Base-by-base conservation (phyloP, 2,113 vertebrate species). In the Crypturellus undulatus region DNA sequence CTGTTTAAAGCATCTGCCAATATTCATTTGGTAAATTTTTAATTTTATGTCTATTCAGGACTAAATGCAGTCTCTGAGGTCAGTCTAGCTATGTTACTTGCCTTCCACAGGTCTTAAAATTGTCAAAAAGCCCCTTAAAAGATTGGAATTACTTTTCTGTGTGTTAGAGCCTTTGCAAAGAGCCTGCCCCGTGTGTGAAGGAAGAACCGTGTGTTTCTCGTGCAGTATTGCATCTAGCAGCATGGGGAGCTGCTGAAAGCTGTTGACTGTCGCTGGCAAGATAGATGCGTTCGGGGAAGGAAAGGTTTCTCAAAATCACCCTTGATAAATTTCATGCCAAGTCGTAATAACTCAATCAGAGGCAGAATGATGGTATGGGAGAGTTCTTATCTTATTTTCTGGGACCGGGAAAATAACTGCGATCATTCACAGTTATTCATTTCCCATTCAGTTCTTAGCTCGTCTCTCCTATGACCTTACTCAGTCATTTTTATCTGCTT, bases 301-400 rank as follows among this genome's bases (percentile, higher is more conserved):
- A 72, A 75, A 81, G 22, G 2, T 28, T 92, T 83, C 92, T 77
- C 19, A 40, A 71, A 80, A 49, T 24, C 73, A 40, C 6, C 73
- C 40, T 51, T 59, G 26, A 91, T 87, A 85, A 38, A 76, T 91
- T 68, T 79, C 16, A 45, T 40, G 75, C 84, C 32, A 81, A 17
- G 8, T 72, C 65, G 24, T 63, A 79, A 89, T 84, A 87, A 89
- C 87, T 47, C 89, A 63, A 21, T 94, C 94, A 82, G 49, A 79
- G 22, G 20, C 79, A 79, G 49, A 77, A 69, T 77, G 52, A 82
- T 24, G 62, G 24, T 40, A 26, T 56, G 15, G 59, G 67, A 87
- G 54, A 71, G 12, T 68, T 56, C 54, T 56, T 89, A 43, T 15
- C 18, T 78, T 54, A 16, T 92, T 93, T 92, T 52, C 73, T 72